These are phyloP conservation scores for Loxodonta africana DNA, from an alignment of 2,113 vertebrate genomes.

Conservation along the genomic window DNA sequence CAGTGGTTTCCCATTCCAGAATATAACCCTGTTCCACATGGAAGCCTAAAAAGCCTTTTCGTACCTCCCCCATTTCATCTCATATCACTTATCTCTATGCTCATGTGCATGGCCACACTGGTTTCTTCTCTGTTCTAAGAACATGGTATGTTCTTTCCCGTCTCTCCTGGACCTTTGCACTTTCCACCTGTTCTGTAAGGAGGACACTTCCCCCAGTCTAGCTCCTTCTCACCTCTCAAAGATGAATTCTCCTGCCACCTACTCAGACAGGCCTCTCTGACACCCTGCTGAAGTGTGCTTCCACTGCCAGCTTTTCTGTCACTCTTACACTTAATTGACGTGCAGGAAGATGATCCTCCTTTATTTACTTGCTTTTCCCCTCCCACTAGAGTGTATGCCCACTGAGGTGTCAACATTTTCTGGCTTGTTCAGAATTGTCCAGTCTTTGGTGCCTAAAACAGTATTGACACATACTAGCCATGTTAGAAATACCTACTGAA, in stretches of 20 bases:
- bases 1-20: neutral
- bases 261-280: neutral
- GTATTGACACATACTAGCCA: neutral
- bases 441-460: neutral
- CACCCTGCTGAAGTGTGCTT: too few species aligned
- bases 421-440: neutral
- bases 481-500: neutral
- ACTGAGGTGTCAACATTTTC: neutral
- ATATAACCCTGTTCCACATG: neutral
- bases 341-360: neutral
- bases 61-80: neutral
- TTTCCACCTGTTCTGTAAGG: neutral
- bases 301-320: too few species aligned
- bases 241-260: neutral
- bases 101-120: fast-evolving
- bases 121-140: neutral
- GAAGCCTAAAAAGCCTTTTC: neutral
- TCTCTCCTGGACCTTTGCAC: neutral
- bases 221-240: neutral
- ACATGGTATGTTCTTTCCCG: neutral
- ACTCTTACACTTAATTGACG: neutral
- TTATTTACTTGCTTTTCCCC: neutral
- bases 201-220: neutral
- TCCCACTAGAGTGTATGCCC: neutral
- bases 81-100: neutral